phyloP scores from a whole-genome alignment of 1,140 invertebrate genomes.

The Neelides sp. region DNA sequence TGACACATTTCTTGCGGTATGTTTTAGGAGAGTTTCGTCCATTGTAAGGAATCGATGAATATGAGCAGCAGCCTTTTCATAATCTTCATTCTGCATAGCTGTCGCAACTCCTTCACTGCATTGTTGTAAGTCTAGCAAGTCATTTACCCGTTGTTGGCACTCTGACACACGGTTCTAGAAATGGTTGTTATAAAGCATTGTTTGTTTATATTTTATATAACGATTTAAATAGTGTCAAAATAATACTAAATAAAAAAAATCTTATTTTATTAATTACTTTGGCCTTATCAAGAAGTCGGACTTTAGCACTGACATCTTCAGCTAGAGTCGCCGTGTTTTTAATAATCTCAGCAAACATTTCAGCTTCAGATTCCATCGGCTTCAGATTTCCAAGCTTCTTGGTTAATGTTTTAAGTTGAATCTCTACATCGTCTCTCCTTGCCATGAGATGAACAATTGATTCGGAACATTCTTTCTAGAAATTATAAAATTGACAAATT shows the following conservation, averaged over 20 bases:
- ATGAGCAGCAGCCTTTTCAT: constrained; percentile 85
- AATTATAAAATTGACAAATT: constrained; percentile 22
- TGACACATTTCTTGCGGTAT: constrained; percentile 58
- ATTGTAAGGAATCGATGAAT: constrained; percentile 89
- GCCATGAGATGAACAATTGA: constrained; percentile 48
- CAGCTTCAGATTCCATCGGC: constrained; percentile 53
- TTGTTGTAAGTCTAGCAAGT: constrained; percentile 86
- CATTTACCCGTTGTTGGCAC: constrained; percentile 87
- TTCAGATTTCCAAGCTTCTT: constrained; percentile 55
- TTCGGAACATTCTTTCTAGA: constrained; percentile 44
- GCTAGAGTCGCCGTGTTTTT: constrained; percentile 76
- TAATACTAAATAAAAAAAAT: background rate
- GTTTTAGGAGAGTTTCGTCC: constrained; percentile 75
- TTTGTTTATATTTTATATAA: constrained; percentile 7
- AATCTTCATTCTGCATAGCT: constrained; percentile 79
- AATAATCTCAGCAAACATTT: constrained; percentile 67
- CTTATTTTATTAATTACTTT: constrained; percentile 53
- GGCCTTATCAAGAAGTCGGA: constrained; percentile 80
- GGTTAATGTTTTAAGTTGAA: constrained; percentile 49
- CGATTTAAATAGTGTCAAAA: constrained; percentile 3
- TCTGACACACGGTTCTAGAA: constrained; percentile 78
- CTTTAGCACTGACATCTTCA: constrained; percentile 90
- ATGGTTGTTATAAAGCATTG: background rate
- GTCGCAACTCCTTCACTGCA: constrained; percentile 90
- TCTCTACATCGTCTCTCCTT: constrained; percentile 49